Percentiles rank a stretch among this genome's conserved stretches.
Conservation (phyloP, 2,888 invertebrate genomes). For the Digitonthophagus gazella region DNA sequence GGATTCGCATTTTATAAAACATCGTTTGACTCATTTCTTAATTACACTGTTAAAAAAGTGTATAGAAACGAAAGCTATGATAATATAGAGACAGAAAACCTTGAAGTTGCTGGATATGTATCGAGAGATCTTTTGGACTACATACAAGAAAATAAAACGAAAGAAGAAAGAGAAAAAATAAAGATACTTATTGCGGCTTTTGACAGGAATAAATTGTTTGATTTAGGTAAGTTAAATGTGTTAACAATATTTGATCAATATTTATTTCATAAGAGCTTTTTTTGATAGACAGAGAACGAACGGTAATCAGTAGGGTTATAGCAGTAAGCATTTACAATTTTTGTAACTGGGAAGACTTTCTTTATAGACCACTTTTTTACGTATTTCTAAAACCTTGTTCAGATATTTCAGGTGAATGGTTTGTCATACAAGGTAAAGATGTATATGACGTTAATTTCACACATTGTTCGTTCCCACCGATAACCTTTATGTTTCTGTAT, state of each 20-base stretch:
- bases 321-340: slow-evolving; percentile 17
- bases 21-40: slow-evolving; percentile 7
- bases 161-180: slow-evolving; percentile 16
- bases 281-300: too few species aligned
- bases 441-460: slow-evolving; percentile 5
- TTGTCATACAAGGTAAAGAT: slow-evolving; percentile 19
- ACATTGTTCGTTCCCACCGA: slow-evolving; percentile 17
- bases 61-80: slow-evolving; percentile 7
- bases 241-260: too few species aligned
- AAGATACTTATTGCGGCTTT: slow-evolving; percentile 19
- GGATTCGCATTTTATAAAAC: slow-evolving; percentile 20
- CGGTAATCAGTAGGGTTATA: slow-evolving; percentile 16
- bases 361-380: slow-evolving; percentile 18
- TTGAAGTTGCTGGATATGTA: slow-evolving; percentile 23
- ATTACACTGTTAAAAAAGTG: slow-evolving; percentile 20
- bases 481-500: slow-evolving; percentile 22
- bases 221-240: too few species aligned
- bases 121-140: slow-evolving; percentile 9
- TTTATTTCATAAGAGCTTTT: too few species aligned
- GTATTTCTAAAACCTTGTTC: slow-evolving; percentile 16
- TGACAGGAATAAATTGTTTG: slow-evolving; percentile 11
- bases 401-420: slow-evolving; percentile 16
- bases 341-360: slow-evolving; percentile 7
- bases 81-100: slow-evolving; percentile 3
- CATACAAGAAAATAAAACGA: background rate